These are phyloP conservation scores for Aplidium turbinatum DNA, from an alignment of 23 tunicate genomes.

Conservation along the genomic window DNA sequence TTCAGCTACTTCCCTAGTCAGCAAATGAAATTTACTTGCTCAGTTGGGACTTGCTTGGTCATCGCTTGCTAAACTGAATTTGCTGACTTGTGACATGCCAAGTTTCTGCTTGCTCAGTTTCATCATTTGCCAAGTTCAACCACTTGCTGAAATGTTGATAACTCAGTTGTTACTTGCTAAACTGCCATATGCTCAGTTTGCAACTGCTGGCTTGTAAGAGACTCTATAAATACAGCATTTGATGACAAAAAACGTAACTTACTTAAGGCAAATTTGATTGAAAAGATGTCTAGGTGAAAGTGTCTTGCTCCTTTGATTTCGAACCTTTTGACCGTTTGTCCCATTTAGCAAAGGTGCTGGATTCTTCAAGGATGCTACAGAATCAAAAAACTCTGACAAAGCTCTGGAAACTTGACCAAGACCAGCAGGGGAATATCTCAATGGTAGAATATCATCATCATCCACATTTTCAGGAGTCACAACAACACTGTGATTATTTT, in stretches of 20 bases:
- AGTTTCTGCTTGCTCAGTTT: no score
- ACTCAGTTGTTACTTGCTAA: no score
- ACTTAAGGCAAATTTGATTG: slow-evolving; percentile 55
- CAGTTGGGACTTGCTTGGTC: no score
- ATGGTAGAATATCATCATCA: slow-evolving; percentile 29
- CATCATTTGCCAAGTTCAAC: no score
- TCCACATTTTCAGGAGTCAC: slow-evolving; percentile 12
- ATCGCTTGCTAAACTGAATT: no score
- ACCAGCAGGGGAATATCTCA: slow-evolving; percentile 25
- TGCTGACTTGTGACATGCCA: no score
- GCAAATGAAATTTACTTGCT: no score
- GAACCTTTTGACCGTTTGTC: background rate
- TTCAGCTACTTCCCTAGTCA: no score
- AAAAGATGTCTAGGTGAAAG: slow-evolving; percentile 47
- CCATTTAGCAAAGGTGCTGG: background rate
- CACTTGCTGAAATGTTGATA: no score
- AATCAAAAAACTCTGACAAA: slow-evolving; percentile 35
- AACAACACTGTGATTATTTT: background rate
- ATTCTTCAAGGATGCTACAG: slow-evolving; percentile 18
- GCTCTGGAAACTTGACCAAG: slow-evolving; percentile 30
- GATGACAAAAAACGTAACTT: slow-evolving; percentile 8
- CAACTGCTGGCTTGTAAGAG: no score
- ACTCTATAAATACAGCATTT: background rate
- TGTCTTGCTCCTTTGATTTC: slow-evolving; percentile 2
- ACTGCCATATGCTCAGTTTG: no score